Percentiles rank a stretch among this genome's conserved stretches.
phyloP scores from a whole-genome alignment of 2,113 vertebrate species.

The Lophura nycthemera region DNA sequence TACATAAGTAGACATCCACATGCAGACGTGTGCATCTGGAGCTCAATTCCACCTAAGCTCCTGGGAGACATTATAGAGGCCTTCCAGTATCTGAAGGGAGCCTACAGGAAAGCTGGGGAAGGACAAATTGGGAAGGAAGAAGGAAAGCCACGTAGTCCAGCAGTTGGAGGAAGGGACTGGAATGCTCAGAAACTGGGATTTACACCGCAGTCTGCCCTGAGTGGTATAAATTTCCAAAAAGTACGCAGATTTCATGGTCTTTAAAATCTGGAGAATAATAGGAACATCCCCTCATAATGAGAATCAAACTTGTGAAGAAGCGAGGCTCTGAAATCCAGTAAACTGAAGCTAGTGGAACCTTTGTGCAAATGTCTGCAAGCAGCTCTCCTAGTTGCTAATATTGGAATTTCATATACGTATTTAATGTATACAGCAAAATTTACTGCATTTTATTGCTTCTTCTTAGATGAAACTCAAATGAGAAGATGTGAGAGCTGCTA shows the following conservation, averaged over 20 bases:
- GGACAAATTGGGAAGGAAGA: background rate
- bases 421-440: background rate
- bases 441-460: background rate
- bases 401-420: accelerated
- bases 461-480: background rate
- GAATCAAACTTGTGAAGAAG: background rate
- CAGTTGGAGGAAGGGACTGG: background rate
- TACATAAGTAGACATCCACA: too few relatives aligned
- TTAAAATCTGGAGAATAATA: background rate
- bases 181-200: background rate
- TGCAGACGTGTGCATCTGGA: background rate
- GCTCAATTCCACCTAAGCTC: background rate
- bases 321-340: background rate
- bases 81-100: too few relatives aligned
- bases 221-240: background rate
- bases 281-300: background rate
- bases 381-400: background rate
- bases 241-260: background rate
- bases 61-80: too few relatives aligned
- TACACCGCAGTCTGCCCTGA: background rate
- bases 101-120: too few relatives aligned
- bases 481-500: background rate
- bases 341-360: background rate
- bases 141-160: background rate
- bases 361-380: background rate